A percentile compares a stretch with the other conserved stretches of the same genome.
These are phyloP conservation scores for silkworm (Bombyx mori) DNA, from an alignment of 1,140 invertebrate species.

Conservation along the genomic window DNA sequence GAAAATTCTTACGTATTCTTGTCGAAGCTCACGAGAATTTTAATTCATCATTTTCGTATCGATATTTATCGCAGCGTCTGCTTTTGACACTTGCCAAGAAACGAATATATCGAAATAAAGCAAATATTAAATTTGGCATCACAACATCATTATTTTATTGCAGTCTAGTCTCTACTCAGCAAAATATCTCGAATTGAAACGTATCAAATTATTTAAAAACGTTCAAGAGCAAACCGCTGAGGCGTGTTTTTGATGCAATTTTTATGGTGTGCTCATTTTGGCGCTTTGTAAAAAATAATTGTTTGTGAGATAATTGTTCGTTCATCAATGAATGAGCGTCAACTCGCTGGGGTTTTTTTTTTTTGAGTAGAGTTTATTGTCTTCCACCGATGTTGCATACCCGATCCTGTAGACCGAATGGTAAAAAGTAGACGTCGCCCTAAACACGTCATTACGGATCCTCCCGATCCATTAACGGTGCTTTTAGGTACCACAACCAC, in stretches of 20 bases:
- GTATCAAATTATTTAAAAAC: constrained; percentile 46
- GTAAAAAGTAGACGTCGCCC: too few species aligned
- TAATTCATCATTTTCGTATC: constrained; percentile 19
- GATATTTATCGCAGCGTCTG: background rate
- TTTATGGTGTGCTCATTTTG: constrained; percentile 33
- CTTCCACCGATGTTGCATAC: too few species aligned
- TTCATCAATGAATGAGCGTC: too few species aligned
- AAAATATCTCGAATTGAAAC: constrained; percentile 22
- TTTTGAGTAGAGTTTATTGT: too few species aligned
- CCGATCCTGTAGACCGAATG: too few species aligned
- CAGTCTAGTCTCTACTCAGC: constrained; percentile 20
- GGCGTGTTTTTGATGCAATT: constrained; percentile 38
- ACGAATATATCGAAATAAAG: constrained; percentile 18
- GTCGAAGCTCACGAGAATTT: constrained; percentile 21
- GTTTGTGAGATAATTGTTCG: too few species aligned
- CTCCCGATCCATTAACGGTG: too few species aligned
- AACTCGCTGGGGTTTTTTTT: too few species aligned
- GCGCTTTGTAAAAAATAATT: too few species aligned
- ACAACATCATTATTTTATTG: constrained; percentile 37
- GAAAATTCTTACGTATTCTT: constrained; percentile 30
- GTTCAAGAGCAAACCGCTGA: constrained; percentile 18
- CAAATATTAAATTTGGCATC: constrained; percentile 23
- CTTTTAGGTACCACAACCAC: too few species aligned
- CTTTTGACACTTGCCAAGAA: constrained; percentile 10
- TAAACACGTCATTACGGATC: too few species aligned